These are phyloP conservation scores for Vidua chalybeata DNA, from an alignment of 2,113 vertebrate species.

Conservation along the genomic window DNA sequence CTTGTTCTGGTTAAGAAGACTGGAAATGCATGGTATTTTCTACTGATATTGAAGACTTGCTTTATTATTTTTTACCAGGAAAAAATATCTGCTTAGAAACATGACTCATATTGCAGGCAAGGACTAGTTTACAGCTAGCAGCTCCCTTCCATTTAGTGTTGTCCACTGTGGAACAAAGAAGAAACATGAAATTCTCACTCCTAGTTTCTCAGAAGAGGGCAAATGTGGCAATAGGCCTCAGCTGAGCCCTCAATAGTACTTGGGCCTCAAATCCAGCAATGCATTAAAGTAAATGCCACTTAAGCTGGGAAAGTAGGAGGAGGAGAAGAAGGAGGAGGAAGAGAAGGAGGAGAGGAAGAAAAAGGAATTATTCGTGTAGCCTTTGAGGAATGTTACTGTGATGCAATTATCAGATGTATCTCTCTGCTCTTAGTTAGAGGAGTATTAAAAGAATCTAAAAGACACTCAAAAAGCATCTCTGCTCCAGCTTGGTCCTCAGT, in stretches of 20 bases:
- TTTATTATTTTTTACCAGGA: neutral
- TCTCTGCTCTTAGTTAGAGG: neutral
- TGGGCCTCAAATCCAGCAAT: neutral
- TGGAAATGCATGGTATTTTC: neutral
- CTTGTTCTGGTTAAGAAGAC: neutral
- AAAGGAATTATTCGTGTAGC: neutral
- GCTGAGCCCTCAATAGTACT: neutral
- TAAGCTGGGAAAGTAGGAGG: neutral
- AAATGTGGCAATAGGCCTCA: neutral
- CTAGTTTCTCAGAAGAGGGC: neutral
- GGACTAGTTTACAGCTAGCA: neutral
- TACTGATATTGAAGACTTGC: neutral
- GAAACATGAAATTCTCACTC: neutral
- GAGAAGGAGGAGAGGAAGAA: neutral
- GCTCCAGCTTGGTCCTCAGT: rapidly evolving
- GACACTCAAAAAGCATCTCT: neutral
- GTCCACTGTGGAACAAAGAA: neutral
- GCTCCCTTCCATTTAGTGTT: neutral
- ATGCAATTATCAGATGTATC: neutral
- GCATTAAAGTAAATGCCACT: neutral
- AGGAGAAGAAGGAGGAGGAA: neutral
- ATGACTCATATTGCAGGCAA: neutral
- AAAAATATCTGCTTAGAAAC: neutral
- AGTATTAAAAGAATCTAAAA: neutral
- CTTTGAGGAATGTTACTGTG: neutral